Evolutionary conservation across 2,888 invertebrate genomes (phyloP).

Genomic region (Protonemura montana): DNA sequence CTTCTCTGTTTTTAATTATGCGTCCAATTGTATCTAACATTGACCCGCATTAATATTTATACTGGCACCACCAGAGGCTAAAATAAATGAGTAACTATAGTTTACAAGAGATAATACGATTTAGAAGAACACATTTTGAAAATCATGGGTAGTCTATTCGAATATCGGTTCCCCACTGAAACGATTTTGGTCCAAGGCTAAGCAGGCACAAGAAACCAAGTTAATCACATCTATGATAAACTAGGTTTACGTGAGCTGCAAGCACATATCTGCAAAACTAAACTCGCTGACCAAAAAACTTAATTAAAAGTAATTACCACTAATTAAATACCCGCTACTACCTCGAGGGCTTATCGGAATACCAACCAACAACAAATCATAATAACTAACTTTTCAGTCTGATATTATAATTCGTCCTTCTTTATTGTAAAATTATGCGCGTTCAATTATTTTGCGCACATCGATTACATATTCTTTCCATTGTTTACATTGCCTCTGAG

Average conservation of each 20-base stretch:
- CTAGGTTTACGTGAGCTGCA: background rate
- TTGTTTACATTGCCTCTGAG: conserved; percentile 16
- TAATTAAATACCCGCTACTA: background rate
- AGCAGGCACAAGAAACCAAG: background rate
- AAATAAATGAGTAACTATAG: background rate
- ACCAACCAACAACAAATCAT: background rate
- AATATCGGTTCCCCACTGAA: background rate
- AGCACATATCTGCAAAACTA: background rate
- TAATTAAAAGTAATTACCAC: conserved; percentile 4
- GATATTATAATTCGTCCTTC: conserved; percentile 26
- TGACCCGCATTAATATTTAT: background rate
- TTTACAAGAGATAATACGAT: background rate
- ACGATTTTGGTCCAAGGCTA: background rate
- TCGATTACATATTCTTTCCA: conserved; percentile 19
- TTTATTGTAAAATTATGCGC: background rate
- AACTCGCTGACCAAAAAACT: background rate
- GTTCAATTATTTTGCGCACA: background rate
- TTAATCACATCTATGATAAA: background rate
- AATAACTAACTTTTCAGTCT: conserved; percentile 7
- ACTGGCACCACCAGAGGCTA: background rate
- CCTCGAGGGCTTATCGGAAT: background rate
- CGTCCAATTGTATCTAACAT: background rate
- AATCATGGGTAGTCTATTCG: background rate
- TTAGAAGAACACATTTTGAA: background rate
- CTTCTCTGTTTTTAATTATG: no score